Evolutionary conservation across 2,797 vertebrate genomes (phyloP).

Genomic region (Enteromius trimaculatus): DNA sequence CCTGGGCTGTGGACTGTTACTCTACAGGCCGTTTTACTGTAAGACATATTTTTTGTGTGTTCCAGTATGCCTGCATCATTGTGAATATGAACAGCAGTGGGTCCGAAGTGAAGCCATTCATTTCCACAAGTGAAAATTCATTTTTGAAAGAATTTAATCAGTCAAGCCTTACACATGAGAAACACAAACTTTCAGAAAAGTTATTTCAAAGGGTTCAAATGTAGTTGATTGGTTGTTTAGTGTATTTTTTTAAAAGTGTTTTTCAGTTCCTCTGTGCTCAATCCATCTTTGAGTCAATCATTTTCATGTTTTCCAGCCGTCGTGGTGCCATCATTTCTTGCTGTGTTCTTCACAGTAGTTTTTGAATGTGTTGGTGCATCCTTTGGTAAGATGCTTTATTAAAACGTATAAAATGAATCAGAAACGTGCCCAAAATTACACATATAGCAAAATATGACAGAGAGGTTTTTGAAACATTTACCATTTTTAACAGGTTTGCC

Average conservation of each 20-base stretch:
- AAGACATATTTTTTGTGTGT: constrained; percentile 51
- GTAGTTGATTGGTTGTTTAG: not conserved
- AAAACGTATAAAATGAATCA: not conserved
- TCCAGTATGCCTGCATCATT: not conserved
- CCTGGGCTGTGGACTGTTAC: constrained; percentile 66
- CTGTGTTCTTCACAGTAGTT: constrained; percentile 57
- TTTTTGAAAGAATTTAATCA: not conserved
- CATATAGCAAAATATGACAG: not conserved
- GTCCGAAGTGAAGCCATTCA: not conserved
- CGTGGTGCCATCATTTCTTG: constrained; percentile 49
- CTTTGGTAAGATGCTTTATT: constrained; percentile 61
- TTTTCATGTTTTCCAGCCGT: constrained; percentile 61
- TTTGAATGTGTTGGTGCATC: constrained; percentile 68
- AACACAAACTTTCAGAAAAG: not conserved
- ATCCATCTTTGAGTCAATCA: not conserved
- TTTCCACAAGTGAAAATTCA: too few relatives aligned
- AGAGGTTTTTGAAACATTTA: not conserved
- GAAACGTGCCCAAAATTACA: not conserved
- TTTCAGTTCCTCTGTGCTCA: not conserved
- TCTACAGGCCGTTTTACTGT: constrained; percentile 70
- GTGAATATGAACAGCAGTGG: not conserved
- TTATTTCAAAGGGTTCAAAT: not conserved
- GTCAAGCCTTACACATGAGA: not conserved
- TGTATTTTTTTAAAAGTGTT: not conserved
- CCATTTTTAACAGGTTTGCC: constrained; percentile 63